Conservation (phyloP, 2,888 invertebrate species). For the Unio delphinus region DNA sequence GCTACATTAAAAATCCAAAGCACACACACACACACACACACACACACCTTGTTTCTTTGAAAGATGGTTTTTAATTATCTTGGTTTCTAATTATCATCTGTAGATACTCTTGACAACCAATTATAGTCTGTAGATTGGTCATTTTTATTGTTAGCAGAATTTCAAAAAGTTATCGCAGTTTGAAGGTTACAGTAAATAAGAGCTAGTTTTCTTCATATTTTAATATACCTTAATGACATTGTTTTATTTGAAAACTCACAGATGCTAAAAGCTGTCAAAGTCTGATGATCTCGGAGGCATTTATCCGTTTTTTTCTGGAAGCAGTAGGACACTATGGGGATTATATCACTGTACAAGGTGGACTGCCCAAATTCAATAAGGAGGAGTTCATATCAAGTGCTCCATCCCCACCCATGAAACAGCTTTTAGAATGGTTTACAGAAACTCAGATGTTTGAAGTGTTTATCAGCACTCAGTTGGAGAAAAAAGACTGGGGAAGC, state of each 20-base stretch:
- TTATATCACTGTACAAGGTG: constrained; percentile 73
- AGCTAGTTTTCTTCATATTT: neutral
- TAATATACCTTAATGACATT: neutral
- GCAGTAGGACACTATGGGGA: constrained; percentile 81
- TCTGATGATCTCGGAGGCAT: constrained; percentile 84
- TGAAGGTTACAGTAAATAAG: neutral
- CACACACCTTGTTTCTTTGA: too few species aligned
- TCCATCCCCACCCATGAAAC: constrained; percentile 75
- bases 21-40: too few species aligned
- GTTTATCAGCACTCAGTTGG: constrained; percentile 71
- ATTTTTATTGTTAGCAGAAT: neutral
- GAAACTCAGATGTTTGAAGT: constrained; percentile 89
- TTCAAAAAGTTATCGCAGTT: neutral
- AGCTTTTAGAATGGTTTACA: constrained; percentile 88
- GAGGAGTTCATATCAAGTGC: constrained; percentile 78
- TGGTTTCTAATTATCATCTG: too few species aligned
- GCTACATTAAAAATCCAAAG: too few species aligned
- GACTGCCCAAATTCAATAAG: constrained; percentile 76
- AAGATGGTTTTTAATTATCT: too few species aligned
- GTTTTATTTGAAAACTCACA: constrained; percentile 17
- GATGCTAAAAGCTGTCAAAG: constrained; percentile 56
- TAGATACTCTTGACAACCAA: too few species aligned
- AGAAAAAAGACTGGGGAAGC: constrained; percentile 46
- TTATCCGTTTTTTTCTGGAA: constrained; percentile 84
- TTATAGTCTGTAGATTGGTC: neutral